phyloP scores from a whole-genome alignment of 2,113 vertebrate genomes.

The Solea solea region DNA sequence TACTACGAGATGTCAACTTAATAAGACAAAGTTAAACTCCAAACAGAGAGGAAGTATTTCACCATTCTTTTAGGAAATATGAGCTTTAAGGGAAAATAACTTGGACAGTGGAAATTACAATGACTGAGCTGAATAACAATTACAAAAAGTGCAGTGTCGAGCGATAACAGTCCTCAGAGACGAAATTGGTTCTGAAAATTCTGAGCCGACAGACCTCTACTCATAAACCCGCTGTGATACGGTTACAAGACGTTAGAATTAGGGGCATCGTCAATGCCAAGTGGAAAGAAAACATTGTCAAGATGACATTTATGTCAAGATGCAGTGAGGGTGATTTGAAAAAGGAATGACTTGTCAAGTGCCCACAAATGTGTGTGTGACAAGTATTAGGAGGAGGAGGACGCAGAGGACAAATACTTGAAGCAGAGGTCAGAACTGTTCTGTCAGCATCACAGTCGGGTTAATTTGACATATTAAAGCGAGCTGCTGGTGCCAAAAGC shows the following conservation, averaged over 20 bases:
- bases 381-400: background rate
- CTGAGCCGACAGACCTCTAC: conserved; percentile 34
- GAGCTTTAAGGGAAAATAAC: too few species aligned
- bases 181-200: conserved; percentile 34
- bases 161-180: conserved; percentile 33
- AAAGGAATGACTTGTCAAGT: background rate
- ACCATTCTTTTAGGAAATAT: too few species aligned
- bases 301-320: background rate
- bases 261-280: conserved; percentile 7
- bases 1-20: too few species aligned
- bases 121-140: conserved; percentile 1
- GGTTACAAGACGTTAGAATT: conserved; percentile 3
- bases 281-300: background rate
- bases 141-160: conserved; percentile 34
- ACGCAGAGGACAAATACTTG: background rate
- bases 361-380: background rate
- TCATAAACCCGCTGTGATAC: conserved; percentile 39
- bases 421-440: conserved; percentile 64
- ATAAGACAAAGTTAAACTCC: too few species aligned
- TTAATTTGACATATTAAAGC: conserved; percentile 77
- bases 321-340: background rate
- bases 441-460: conserved; percentile 62
- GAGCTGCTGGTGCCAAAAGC: conserved; percentile 64
- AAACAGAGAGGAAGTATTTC: too few species aligned
- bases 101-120: background rate